A percentile compares a stretch with the other conserved stretches of the same genome.
Conservation (phyloP, 2,888 invertebrate species). For the Drosophila neotestacea region DNA sequence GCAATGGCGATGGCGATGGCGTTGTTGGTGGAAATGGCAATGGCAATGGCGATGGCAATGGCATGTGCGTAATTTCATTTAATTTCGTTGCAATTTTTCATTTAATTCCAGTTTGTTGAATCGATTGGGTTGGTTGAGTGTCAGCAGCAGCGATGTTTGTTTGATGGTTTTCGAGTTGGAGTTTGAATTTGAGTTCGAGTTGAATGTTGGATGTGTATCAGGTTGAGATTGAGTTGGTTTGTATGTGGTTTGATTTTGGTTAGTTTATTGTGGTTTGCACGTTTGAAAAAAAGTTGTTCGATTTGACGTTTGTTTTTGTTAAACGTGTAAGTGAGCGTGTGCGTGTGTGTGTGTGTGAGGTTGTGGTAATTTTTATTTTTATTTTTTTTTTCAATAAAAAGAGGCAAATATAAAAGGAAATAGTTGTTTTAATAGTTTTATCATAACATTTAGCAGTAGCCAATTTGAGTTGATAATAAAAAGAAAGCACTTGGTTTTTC, state of each 20-base stretch:
- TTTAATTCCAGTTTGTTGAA: constrained; percentile 67
- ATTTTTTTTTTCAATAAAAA: constrained; percentile 61
- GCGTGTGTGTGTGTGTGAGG: constrained; percentile 18
- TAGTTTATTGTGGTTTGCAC: constrained; percentile 62
- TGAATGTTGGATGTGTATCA: constrained; percentile 44
- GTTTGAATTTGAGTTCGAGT: constrained; percentile 23
- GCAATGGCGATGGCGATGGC: constrained; percentile 31
- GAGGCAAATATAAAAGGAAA: constrained; percentile 78
- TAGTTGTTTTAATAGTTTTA: constrained; percentile 82
- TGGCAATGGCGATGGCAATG: constrained; percentile 35
- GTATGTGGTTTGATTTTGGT: constrained; percentile 58
- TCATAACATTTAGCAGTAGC: constrained; percentile 69
- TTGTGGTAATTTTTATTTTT: neutral
- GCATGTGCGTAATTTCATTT: constrained; percentile 73
- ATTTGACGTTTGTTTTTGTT: constrained; percentile 53
- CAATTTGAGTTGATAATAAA: constrained; percentile 53
- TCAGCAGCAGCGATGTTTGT: constrained; percentile 52
- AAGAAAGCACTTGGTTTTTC: constrained; percentile 26
- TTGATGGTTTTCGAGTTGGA: constrained; percentile 45
- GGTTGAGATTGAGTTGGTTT: constrained; percentile 49
- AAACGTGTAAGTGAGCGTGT: constrained; percentile 19
- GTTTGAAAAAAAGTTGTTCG: constrained; percentile 73
- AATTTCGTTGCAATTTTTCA: constrained; percentile 71
- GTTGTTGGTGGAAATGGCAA: constrained; percentile 11
- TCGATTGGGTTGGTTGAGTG: constrained; percentile 57